Evolutionary conservation across 2,113 vertebrate species (phyloP), one percentile per base, ranked within the genome.

Genomic region (Boleophthalmus pectinirostris): DNA sequence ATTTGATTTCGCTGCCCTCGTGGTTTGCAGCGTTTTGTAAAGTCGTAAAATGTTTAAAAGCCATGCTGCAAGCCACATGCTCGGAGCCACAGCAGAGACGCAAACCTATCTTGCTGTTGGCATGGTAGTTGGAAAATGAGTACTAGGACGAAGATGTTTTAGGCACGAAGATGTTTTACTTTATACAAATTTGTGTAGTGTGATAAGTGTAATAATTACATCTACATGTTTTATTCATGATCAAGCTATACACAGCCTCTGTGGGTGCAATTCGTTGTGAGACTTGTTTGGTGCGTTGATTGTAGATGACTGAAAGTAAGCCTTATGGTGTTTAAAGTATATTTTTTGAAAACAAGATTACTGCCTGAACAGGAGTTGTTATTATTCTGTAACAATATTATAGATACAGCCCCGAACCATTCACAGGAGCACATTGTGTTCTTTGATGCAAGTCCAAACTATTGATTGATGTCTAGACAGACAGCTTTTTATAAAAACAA

Each of bases 401-500:
- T 18, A 18, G 4, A 51, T 51, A 20, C 15, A 43, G 38, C 21
- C 21, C 49, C 5, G 10, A 24, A 5, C 7, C 10, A 56, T 56
- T 24, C 21, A 23, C 3, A 23, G 2, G 47, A 20, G 16, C 53
- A 56, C 53, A 56, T 56, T 1, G n/a, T 56, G 54, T 23, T 56
- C 54, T 56, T 56, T 56, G n/a, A 23, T 56, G 47, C 4, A 51
- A 51, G 5, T 13, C 66, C 67, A 72, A 56, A 70, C 14, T 49
- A 61, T 23, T 43, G 47, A 18, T 51, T 51, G 5, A 66, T 35
- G 25, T 16, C 38, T 43, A 18, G 72, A 76, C 82, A 84, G 87
- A 84, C 63, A 89, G 78, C 78, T 2, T 20, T 0, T 35, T 20
- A 69, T 2, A 81, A 83, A 70, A n/a, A n/a, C n/a, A n/a, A 71